A percentile compares a stretch with the other conserved stretches of the same genome.
Conservation (phyloP, 2,113 vertebrate genomes). For the Peromyscus californicus region DNA sequence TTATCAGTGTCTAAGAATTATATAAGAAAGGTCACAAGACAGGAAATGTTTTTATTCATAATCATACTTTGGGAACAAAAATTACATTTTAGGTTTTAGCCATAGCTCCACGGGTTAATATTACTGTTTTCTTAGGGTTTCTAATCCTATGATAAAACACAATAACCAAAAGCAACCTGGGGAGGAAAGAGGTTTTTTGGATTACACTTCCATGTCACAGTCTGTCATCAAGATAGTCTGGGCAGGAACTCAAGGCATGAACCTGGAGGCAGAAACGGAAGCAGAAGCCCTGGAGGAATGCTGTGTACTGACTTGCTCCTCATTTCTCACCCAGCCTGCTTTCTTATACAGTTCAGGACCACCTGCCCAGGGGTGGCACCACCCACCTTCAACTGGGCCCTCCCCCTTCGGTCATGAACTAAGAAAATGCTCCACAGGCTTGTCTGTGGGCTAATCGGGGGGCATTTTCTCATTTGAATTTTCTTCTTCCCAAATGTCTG, state of each 20-base stretch:
- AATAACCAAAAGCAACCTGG: not conserved
- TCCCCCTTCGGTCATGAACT: not conserved
- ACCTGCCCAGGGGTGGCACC: not conserved
- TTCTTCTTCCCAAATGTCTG: not conserved
- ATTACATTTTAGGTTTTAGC: slow-evolving; percentile 26
- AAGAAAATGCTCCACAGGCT: no score
- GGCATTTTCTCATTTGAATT: not conserved
- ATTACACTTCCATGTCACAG: not conserved
- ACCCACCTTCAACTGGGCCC: not conserved
- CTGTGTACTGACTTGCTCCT: not conserved
- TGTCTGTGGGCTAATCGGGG: no score
- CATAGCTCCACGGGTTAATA: not conserved
- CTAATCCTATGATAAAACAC: not conserved
- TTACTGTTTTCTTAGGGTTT: not conserved
- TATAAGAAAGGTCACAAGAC: not conserved
- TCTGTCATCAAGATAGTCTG: not conserved
- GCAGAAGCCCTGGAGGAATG: not conserved
- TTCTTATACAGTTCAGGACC: not conserved
- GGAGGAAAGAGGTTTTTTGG: not conserved
- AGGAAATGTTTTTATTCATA: not conserved
- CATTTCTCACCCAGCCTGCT: not conserved
- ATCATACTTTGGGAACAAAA: not conserved
- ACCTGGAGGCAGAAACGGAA: not conserved
- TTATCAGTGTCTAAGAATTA: slow-evolving; percentile 33
- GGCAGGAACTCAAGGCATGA: not conserved